Conservation (phyloP, 2,888 invertebrate genomes). For the Schrankia costaestrigalis region DNA sequence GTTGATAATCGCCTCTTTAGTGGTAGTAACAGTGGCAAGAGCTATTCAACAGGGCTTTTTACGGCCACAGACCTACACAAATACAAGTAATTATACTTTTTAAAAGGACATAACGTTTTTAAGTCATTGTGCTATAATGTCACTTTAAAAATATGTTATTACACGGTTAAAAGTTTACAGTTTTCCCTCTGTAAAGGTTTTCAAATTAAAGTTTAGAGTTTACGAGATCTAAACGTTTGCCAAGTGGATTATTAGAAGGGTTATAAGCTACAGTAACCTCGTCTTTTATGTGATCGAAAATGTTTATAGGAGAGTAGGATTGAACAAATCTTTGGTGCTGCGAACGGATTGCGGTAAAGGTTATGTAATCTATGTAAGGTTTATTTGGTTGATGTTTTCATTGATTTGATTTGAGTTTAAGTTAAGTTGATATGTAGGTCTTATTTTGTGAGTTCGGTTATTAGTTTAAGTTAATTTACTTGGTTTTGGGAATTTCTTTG, state of each 20-base stretch:
- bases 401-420: too few species aligned
- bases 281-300: constrained; percentile 37
- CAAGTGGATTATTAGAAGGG: constrained; percentile 36
- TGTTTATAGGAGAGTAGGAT: constrained; percentile 27
- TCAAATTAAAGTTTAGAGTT: constrained; percentile 32
- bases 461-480: too few species aligned
- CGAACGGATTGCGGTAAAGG: constrained; percentile 11
- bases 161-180: constrained; percentile 30
- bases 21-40: constrained; percentile 50
- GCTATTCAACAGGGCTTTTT: constrained; percentile 53
- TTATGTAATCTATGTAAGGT: too few species aligned
- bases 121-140: constrained; percentile 23
- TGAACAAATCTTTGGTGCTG: constrained; percentile 22
- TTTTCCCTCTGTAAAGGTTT: constrained; percentile 14
- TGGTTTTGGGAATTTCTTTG: too few species aligned
- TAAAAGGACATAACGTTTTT: constrained; percentile 39
- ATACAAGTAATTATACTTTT: constrained; percentile 52
- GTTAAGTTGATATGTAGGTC: too few species aligned
- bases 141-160: constrained; percentile 42
- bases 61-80: constrained; percentile 46
- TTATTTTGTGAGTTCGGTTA: too few species aligned
- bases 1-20: constrained; percentile 54
- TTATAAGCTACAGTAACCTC: constrained; percentile 34
- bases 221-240: constrained; percentile 34
- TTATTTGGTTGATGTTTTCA: too few species aligned